Base-by-base conservation (phyloP, 2,113 vertebrate genomes). In the Passer montanus region DNA sequence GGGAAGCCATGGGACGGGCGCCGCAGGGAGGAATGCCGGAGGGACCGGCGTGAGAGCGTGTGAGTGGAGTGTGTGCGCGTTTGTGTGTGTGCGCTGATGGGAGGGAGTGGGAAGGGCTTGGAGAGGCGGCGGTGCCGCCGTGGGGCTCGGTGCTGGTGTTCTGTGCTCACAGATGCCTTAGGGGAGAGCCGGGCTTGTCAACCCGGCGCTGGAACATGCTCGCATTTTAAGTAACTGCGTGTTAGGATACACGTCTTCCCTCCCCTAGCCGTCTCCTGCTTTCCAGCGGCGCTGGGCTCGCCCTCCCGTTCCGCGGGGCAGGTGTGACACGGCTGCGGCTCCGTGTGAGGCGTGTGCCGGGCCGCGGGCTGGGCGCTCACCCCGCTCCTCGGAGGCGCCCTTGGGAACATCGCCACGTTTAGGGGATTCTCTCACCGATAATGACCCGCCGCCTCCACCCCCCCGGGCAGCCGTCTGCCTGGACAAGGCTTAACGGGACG, bases 41-140 rank as follows among this genome's bases (percentile, higher is more conserved):
- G 77, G 56, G 56, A 43, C 28, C 44, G 67, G 73, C 11, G 77
- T 72, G 89, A 60, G 85, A 23, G 53, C 4, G 58, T 59, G 73
- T 39, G 87, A 26, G 27, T 18, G 67, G 56, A 19, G 56, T 10
- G 31, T 30, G 22, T 49, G 35, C 4, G 28, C 41, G 28, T 22
- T 28, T 17, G 9, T 30, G 43, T 27, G 33, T 11, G 13, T 26
- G 82, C 8, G 62, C 63, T 21, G 81, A 31, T 27, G 84, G 76
- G 84, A 80, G 67, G 84, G 43, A 52, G 55, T 50, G 95, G 91
- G 88, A 89, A 89, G 84, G 93, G 68, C 91, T 86, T 58, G 81
- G 52, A 21, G 63, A 80, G 93, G 90, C 72, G 87, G 81, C 58
- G 66, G 23, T 80, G 89, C 78, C 47, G 76, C 83, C 67, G 89